Evolutionary conservation across 2,888 invertebrate genomes (phyloP), one percentile per base, ranked within the genome.

Genomic region (Eueremaeus valkanovi): DNA sequence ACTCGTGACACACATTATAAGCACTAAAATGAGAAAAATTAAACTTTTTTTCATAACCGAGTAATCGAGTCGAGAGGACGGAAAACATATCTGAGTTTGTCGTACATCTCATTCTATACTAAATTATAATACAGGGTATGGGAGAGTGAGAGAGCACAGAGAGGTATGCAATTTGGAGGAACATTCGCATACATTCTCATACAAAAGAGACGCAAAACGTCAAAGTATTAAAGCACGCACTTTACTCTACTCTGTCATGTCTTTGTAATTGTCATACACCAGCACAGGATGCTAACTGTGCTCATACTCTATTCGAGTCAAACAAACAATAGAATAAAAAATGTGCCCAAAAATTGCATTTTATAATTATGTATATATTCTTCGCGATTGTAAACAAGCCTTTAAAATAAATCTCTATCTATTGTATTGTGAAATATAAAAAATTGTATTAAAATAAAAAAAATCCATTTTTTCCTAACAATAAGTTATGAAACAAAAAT

Each of bases 1-100:
- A 63, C 63, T 16, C 31, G 63, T 63, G 33, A 63, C 33, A 18
- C 9, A 63, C 63, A 63, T 63, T 63, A 63, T 63, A 63, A 63
- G 29, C 29, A 6, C 18, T 3, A 9, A 31, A 33, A 63, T 63
- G 18, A 27, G 5, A 24, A 21, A 55, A 31, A 63, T 33, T 63
- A 63, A 24, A 24, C 24, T 29, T 58, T 11, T 9, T 24, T 58
- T 24, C 27, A 24, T 5, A 6, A 27, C 21, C 3, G 8, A 24
- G 58, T 24, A 49, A 18, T 49, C 9, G 45, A 49, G n/a, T 18
- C 40, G n/a, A 49, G 13, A 49, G 16, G 24, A 21, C 24, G 8
- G 55, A 55, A 24, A 55, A 24, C n/a, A n/a, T n/a, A n/a, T n/a
- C n/a, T n/a, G n/a, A n/a, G n/a, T n/a, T 55, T 55, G 55, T 55